phyloP scores from a whole-genome alignment of 2,113 vertebrate species.

The Oxygymnocypris stewartii region DNA sequence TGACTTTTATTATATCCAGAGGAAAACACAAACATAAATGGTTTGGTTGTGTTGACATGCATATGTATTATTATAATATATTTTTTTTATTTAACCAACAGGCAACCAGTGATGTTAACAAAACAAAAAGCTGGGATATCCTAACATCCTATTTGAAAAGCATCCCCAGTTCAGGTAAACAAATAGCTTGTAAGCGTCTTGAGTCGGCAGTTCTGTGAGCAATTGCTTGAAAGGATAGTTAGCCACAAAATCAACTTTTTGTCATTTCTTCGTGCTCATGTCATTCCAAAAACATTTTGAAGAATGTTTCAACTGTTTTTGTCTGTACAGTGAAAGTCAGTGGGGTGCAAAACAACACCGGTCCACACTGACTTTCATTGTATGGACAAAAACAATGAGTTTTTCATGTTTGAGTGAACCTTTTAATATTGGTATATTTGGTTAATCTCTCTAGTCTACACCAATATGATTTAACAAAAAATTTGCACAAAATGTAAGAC shows the following conservation, averaged over 20 bases:
- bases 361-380: neutral
- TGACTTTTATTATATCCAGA: neutral
- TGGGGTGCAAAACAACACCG: neutral
- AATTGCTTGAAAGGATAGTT: neutral
- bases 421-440: neutral
- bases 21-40: neutral
- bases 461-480: neutral
- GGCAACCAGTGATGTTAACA: neutral
- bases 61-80: neutral
- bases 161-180: constrained; percentile 57
- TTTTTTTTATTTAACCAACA: constrained; percentile 42
- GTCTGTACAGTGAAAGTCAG: neutral
- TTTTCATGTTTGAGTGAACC: too few species aligned
- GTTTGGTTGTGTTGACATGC: neutral
- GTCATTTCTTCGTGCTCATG: neutral
- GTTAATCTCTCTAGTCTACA: neutral
- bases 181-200: neutral
- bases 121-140: constrained; percentile 62
- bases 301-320: neutral
- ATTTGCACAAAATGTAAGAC: neutral
- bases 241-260: neutral
- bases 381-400: neutral
- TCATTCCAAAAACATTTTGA: neutral
- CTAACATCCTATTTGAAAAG: constrained; percentile 59
- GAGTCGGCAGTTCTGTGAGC: neutral